A percentile compares a stretch with the other conserved stretches of the same genome.
Evolutionary conservation across 2,888 invertebrate species (phyloP).

Genomic region (Drosophila borborema): DNA sequence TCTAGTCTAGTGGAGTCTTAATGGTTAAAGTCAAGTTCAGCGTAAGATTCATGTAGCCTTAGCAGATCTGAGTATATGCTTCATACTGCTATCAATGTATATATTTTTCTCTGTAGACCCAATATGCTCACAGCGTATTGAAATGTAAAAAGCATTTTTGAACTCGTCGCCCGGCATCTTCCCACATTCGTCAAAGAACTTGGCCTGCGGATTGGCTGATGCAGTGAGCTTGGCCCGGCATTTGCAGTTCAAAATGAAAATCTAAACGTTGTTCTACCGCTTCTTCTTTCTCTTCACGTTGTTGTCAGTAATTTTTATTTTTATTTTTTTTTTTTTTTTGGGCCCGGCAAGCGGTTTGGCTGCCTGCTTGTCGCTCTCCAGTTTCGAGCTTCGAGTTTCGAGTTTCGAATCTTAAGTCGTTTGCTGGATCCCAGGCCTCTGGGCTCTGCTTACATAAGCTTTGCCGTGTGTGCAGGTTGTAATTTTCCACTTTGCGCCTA

Average conservation of each 20-base stretch:
- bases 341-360: conserved; percentile 26
- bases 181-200: conserved; percentile 72
- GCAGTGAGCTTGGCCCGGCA: conserved; percentile 7
- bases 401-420: conserved; percentile 8
- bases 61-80: background rate
- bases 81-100: background rate
- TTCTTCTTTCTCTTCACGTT: background rate
- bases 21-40: background rate
- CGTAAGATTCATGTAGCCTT: background rate
- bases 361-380: conserved; percentile 16
- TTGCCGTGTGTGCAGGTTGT: conserved; percentile 72
- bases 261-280: conserved; percentile 47
- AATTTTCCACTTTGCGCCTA: conserved; percentile 80
- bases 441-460: conserved; percentile 66
- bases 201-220: conserved; percentile 47
- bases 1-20: background rate
- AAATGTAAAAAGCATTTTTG: conserved; percentile 38
- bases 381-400: conserved; percentile 11
- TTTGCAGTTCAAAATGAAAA: conserved; percentile 21
- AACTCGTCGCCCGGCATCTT: conserved; percentile 50
- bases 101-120: no score
- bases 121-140: background rate
- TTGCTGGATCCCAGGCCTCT: background rate
- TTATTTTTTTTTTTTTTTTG: no score
- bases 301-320: no score